A percentile compares a stretch with the other conserved stretches of the same genome.
These are phyloP conservation scores for Phalera bucephala DNA, from an alignment of 2,888 invertebrate species.

Conservation along the genomic window DNA sequence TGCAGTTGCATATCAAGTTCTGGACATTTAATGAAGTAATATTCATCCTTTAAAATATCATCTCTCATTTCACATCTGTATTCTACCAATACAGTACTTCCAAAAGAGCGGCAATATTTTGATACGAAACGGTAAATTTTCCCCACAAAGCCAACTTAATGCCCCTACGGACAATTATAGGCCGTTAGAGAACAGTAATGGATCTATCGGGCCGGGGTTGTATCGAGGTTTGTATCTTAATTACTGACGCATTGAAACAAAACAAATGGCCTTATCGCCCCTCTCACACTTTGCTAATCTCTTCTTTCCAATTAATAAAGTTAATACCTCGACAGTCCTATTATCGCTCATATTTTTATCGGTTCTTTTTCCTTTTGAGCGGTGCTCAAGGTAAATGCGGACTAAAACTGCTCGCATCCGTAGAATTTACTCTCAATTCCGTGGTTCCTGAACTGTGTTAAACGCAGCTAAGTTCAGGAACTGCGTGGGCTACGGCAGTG, in stretches of 20 bases:
- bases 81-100: too few species aligned
- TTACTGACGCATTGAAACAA: slow-evolving; percentile 57
- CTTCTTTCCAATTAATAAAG: slow-evolving; percentile 23
- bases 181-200: slow-evolving; percentile 57
- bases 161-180: slow-evolving; percentile 55
- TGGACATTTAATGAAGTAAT: too few species aligned
- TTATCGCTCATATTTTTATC: slow-evolving; percentile 16
- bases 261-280: slow-evolving; percentile 32
- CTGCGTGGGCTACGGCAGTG: too few species aligned
- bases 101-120: slow-evolving; percentile 41
- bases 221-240: slow-evolving; percentile 66
- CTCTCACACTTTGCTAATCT: slow-evolving; percentile 26
- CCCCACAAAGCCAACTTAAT: slow-evolving; percentile 51
- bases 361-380: background rate
- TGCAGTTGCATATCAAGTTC: too few species aligned
- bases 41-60: too few species aligned
- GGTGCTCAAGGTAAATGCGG: background rate
- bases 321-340: slow-evolving; percentile 13
- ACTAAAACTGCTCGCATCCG: background rate
- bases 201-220: slow-evolving; percentile 44
- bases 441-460: background rate
- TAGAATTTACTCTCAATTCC: background rate
- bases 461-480: too few species aligned
- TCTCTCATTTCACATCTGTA: too few species aligned
- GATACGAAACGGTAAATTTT: slow-evolving; percentile 49